Base-by-base conservation (phyloP, 2,797 vertebrate species). In the Enteromius afrohamiltoni region DNA sequence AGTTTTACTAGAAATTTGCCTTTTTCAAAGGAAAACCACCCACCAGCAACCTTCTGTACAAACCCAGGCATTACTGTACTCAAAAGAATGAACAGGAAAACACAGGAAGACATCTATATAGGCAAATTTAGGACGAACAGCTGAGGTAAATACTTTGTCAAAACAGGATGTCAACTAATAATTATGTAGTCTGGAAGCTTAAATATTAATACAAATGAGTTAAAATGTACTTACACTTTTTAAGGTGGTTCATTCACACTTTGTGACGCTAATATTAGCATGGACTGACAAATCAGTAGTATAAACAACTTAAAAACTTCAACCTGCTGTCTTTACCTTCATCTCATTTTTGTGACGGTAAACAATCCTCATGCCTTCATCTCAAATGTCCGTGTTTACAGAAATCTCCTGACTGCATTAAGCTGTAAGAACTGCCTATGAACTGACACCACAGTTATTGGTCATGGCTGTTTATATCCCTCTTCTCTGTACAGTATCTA, bases 21-120 rank as follows among this genome's bases (percentile, higher is more conserved):
- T 94, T 89, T 92, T 88, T 90, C 19, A 62, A 69, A 84, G n/a
- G 64, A 92, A 90, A 91, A 85, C 68, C 77, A 87, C 92, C 93
- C 95, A 97, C 96, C 97, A 98, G 97, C 96, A 93, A 92, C 91
- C 88, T 90, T 29, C 89, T 92, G 91, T 58, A 13, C 67, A 89
- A 86, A 79, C 85, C 83, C 83, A 85, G 84, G 60, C 75, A 71
- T 65, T 19, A 47, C 55, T 45, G 29, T 29, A 62, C 26, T 29
- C 67, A 31, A 77, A 23, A 51, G 7, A 79, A 19, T 8, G 21
- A 79, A 65, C 7, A 71, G 13, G 11, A 51, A 26, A 65, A 53
- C 70, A 29, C 42, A 60, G 19, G 13, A 68, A n/a, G 29, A 64
- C 76, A 29, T 40, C 6, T 31, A 40, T 29, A 70, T 37, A 60